phyloP scores from a whole-genome alignment of 1,140 invertebrate genomes.

The Lepeophtheirus salmonis region DNA sequence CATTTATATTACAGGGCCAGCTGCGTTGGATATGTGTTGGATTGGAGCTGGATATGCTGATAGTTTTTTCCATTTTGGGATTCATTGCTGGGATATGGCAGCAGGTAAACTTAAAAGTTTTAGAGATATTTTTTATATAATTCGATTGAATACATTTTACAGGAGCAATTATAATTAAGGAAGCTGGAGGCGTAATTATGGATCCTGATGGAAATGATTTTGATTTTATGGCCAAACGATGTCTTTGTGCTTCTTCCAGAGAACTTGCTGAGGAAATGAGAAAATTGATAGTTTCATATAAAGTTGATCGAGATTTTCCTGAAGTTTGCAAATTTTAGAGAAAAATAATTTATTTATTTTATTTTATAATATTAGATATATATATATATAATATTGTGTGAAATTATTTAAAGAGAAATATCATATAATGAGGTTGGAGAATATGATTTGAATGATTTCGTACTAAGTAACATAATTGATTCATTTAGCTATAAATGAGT shows the following conservation, averaged over 20 bases:
- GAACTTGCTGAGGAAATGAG: neutral
- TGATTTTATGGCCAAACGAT: slow-evolving; percentile 5
- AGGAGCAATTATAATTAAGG: slow-evolving; percentile 32
- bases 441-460: no score
- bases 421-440: no score
- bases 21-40: slow-evolving; percentile 26
- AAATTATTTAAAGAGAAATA: no score
- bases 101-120: slow-evolving; percentile 25
- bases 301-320: neutral
- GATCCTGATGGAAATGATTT: slow-evolving; percentile 27
- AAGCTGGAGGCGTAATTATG: slow-evolving; percentile 37
- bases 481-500: no score
- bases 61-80: slow-evolving; percentile 35
- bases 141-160: neutral
- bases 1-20: slow-evolving; percentile 5
- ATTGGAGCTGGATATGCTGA: slow-evolving; percentile 38
- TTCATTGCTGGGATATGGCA: slow-evolving; percentile 35
- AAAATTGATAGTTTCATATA: neutral
- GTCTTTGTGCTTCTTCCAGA: neutral
- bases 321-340: neutral
- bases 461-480: no score
- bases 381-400: no score
- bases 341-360: no score
- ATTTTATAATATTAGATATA: no score
- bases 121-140: neutral